These are phyloP conservation scores for Tortrix viridana DNA, from an alignment of 2,888 invertebrate species.

Conservation along the genomic window DNA sequence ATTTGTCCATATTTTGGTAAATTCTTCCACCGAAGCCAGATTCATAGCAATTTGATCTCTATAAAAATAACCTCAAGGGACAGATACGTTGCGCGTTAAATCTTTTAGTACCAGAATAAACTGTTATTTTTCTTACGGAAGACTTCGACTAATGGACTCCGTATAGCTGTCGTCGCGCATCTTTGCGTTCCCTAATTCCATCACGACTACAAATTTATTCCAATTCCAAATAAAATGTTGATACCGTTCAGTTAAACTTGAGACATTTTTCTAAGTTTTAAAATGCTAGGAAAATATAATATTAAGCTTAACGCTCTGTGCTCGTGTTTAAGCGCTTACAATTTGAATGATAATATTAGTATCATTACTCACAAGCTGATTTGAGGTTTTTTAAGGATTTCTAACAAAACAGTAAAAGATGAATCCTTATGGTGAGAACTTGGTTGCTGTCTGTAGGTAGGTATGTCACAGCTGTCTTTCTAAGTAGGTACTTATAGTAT, in stretches of 20 bases:
- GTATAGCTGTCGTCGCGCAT: conserved; percentile 32
- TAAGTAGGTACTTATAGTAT: no score
- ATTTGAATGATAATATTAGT: no score
- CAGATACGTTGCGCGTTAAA: conserved; percentile 2
- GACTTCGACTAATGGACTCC: conserved; percentile 31
- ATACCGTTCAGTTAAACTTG: conserved; percentile 14
- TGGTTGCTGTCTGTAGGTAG: no score
- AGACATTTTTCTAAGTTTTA: conserved; percentile 12
- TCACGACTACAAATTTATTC: conserved; percentile 33
- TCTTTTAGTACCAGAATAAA: conserved; percentile 4
- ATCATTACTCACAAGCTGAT: no score
- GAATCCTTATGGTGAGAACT: no score
- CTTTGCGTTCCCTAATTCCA: conserved; percentile 34
- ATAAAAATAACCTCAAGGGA: background rate
- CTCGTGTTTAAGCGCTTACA: background rate
- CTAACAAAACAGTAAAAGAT: no score
- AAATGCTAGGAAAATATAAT: conserved; percentile 10
- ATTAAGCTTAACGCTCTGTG: background rate
- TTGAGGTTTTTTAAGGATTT: no score
- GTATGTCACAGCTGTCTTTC: no score
- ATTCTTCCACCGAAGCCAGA: background rate
- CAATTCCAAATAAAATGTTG: conserved; percentile 42
- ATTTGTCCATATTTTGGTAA: no score
- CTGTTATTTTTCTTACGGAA: conserved; percentile 29
- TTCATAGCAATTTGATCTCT: background rate